These are phyloP conservation scores for Drosophila aldrichi DNA, from an alignment of 2,888 invertebrate genomes.

Conservation along the genomic window DNA sequence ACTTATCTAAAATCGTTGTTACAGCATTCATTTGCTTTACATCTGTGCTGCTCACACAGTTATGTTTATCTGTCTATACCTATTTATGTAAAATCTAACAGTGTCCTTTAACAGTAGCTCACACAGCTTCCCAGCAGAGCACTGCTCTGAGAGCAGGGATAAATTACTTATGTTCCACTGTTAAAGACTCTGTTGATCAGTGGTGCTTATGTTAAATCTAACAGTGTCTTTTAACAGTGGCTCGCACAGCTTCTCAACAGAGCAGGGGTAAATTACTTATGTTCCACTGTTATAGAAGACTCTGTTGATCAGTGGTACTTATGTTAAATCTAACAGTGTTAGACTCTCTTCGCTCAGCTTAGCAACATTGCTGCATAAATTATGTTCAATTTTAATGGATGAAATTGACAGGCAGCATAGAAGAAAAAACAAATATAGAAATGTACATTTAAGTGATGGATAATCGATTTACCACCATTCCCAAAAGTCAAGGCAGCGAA, in stretches of 20 bases:
- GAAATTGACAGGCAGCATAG: constrained; percentile 3
- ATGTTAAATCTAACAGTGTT: background rate
- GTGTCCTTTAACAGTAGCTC: too few relatives aligned
- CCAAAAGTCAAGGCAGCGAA: constrained; percentile 6
- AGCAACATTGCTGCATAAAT: background rate
- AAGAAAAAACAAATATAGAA: constrained; percentile 2
- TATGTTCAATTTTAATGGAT: constrained; percentile 4
- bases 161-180: too few relatives aligned
- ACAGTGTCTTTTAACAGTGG: too few relatives aligned
- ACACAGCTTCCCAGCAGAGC: too few relatives aligned
- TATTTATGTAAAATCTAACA: too few relatives aligned
- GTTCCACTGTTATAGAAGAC: background rate
- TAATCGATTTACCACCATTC: constrained; percentile 4
- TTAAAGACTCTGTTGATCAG: too few relatives aligned
- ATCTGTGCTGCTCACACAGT: too few relatives aligned
- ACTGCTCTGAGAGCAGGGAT: too few relatives aligned
- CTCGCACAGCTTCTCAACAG: too few relatives aligned
- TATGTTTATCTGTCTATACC: too few relatives aligned
- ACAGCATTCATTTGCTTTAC: background rate
- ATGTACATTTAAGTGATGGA: background rate
- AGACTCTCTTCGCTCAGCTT: background rate
- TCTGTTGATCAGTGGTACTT: too few relatives aligned
- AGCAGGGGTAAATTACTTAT: background rate
- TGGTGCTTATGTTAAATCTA: too few relatives aligned
- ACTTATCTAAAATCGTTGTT: background rate